phyloP scores from a whole-genome alignment of 1,140 invertebrate species.

The Manduca sexta region DNA sequence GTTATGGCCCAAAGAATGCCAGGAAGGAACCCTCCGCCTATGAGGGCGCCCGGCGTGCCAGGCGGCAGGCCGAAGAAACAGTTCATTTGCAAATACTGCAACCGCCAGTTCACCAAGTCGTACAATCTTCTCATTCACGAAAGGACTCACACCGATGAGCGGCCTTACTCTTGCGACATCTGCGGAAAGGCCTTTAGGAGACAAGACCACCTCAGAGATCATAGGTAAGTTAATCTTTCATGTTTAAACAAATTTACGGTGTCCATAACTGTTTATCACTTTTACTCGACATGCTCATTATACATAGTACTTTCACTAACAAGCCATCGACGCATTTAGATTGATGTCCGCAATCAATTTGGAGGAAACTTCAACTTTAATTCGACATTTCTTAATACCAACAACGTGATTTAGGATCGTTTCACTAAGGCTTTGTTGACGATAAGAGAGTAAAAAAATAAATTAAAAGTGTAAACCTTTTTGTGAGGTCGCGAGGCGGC shows the following conservation, averaged over 20 bases:
- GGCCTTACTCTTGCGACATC: conserved; percentile 96
- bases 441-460: conserved; percentile 50
- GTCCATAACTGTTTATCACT: not conserved
- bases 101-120: conserved; percentile 95
- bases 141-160: conserved; percentile 95
- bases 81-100: conserved; percentile 97
- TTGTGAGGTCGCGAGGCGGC: conserved; percentile 65
- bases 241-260: conserved; percentile 22
- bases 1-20: conserved; percentile 62
- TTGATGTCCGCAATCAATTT: conserved; percentile 14
- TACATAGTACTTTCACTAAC: too few species aligned
- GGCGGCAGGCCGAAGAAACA: conserved; percentile 89
- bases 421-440: conserved; percentile 52
- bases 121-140: conserved; percentile 97
- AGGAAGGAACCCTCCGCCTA: conserved; percentile 69
- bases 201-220: conserved; percentile 94
- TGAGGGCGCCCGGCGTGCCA: conserved; percentile 73
- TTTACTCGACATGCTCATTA: too few species aligned
- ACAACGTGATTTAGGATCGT: conserved; percentile 55
- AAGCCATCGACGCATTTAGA: too few species aligned
- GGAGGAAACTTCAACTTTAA: conserved; percentile 28
- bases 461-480: conserved; percentile 67
- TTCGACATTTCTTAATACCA: conserved; percentile 48
- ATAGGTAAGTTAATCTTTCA: conserved; percentile 76
- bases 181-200: conserved; percentile 96